Conservation (phyloP, 1,140 invertebrate species). For the Drosophila neocordata region DNA sequence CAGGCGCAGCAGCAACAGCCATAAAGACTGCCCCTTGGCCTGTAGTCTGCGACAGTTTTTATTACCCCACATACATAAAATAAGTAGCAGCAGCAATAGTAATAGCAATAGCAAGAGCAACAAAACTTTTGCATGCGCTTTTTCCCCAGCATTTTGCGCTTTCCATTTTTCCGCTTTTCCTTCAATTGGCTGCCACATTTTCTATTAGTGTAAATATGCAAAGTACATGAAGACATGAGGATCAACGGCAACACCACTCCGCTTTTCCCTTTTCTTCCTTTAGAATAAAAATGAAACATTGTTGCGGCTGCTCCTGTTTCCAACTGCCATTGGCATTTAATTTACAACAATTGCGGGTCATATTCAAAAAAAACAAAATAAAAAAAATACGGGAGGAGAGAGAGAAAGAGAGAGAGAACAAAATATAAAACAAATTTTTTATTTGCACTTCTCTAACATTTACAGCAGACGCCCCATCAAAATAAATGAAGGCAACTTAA, state of each 20-base stretch:
- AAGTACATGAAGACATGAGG: conserved; percentile 81
- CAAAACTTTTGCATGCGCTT: conserved; percentile 58
- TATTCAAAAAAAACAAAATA: conserved; percentile 51
- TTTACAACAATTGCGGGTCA: conserved; percentile 69
- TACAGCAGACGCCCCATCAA: conserved; percentile 44
- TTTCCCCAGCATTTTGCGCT: conserved; percentile 27
- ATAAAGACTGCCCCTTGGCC: conserved; percentile 68
- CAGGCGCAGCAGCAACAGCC: conserved; percentile 39
- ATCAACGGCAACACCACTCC: conserved; percentile 54
- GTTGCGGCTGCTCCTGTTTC: conserved; percentile 45
- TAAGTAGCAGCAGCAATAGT: conserved; percentile 45
- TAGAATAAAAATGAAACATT: conserved; percentile 73
- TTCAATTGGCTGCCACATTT: conserved; percentile 77
- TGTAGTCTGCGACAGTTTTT: conserved; percentile 69
- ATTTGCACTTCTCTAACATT: conserved; percentile 67
- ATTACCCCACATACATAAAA: conserved; percentile 73
- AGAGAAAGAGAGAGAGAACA: neutral
- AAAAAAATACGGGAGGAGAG: too few species aligned
- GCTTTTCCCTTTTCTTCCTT: conserved; percentile 24
- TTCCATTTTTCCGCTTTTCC: neutral
- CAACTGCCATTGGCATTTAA: conserved; percentile 55
- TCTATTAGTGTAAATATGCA: conserved; percentile 82
- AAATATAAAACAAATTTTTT: conserved; percentile 28
- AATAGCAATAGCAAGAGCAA: conserved; percentile 31
- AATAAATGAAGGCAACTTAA: conserved; percentile 55